Conservation (phyloP, 2,888 invertebrate genomes). For the Anthrax anthrax region DNA sequence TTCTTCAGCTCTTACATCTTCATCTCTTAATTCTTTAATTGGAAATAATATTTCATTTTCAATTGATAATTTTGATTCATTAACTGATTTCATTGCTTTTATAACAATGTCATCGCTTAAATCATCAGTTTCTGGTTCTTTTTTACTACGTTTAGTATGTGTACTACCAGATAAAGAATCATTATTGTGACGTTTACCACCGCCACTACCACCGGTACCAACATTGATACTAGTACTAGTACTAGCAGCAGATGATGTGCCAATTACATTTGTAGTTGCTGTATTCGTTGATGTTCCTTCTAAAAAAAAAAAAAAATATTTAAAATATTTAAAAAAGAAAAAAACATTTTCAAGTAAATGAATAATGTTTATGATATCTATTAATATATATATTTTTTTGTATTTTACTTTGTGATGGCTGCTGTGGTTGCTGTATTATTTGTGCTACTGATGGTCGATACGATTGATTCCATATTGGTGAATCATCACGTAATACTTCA, state of each 20-base stretch:
- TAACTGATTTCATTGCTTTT: conserved; percentile 68
- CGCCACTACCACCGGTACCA: no score
- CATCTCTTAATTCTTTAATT: conserved; percentile 75
- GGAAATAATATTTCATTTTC: conserved; percentile 57
- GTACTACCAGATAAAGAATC: background rate
- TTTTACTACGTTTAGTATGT: conserved; percentile 13
- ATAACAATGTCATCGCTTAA: conserved; percentile 63
- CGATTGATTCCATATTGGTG: conserved; percentile 89
- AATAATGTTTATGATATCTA: no score
- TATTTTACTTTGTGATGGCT: no score
- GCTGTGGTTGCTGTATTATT: conserved; percentile 18
- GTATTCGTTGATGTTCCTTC: no score
- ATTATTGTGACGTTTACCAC: conserved; percentile 6
- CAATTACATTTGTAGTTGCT: no score
- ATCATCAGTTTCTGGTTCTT: conserved; percentile 43
- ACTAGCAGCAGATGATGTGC: conserved; percentile 17
- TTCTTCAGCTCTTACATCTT: conserved; percentile 83
- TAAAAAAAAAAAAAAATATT: no score
- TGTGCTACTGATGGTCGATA: conserved; percentile 46
- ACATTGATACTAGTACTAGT: no score
- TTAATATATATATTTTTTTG: conserved; percentile 19
- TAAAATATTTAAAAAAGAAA: no score
- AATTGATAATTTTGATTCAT: conserved; percentile 55
- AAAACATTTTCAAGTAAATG: no score
- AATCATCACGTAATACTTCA: conserved; percentile 70